Percentiles rank a stretch among this genome's conserved stretches.
These are phyloP conservation scores for Trypoxylus dichotomus DNA, from an alignment of 1,140 invertebrate genomes.

Conservation along the genomic window DNA sequence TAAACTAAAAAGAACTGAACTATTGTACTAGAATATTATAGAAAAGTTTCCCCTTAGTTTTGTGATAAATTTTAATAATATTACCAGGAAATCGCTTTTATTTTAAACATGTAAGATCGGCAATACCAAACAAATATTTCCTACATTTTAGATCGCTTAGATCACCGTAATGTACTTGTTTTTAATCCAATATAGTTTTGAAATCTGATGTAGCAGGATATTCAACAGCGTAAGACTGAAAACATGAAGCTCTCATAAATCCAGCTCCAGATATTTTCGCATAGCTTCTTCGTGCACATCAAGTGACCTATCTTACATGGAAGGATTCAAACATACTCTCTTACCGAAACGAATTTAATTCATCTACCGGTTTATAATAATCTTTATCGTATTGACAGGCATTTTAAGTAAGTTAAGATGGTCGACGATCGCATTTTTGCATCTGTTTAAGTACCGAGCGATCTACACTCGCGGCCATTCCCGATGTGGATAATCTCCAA, in stretches of 20 bases:
- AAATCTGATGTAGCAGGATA: too few species aligned
- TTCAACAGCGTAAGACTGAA: not conserved
- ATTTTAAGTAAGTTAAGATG: constrained; percentile 26
- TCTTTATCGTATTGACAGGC: constrained; percentile 13
- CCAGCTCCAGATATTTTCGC: not conserved
- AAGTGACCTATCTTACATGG: not conserved
- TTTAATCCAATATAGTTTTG: too few species aligned
- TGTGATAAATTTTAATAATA: too few species aligned
- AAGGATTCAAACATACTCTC: not conserved
- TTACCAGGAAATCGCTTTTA: too few species aligned
- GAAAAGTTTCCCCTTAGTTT: too few species aligned
- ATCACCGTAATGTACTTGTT: too few species aligned
- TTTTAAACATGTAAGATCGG: too few species aligned
- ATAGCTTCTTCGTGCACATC: not conserved
- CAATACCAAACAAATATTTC: too few species aligned
- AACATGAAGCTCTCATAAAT: not conserved
- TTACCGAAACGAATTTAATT: not conserved
- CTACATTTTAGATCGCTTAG: too few species aligned
- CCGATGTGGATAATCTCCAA: constrained; percentile 7
- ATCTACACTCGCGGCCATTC: constrained; percentile 13
- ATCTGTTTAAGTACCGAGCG: constrained; percentile 11
- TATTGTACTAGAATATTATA: too few species aligned
- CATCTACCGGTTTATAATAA: constrained; percentile 24
- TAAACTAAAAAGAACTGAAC: too few species aligned
- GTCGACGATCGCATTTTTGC: constrained; percentile 22